A percentile compares a stretch with the other conserved stretches of the same genome.
Evolutionary conservation across 2,888 invertebrate species (phyloP).

Genomic region (Leptinotarsa juncta): DNA sequence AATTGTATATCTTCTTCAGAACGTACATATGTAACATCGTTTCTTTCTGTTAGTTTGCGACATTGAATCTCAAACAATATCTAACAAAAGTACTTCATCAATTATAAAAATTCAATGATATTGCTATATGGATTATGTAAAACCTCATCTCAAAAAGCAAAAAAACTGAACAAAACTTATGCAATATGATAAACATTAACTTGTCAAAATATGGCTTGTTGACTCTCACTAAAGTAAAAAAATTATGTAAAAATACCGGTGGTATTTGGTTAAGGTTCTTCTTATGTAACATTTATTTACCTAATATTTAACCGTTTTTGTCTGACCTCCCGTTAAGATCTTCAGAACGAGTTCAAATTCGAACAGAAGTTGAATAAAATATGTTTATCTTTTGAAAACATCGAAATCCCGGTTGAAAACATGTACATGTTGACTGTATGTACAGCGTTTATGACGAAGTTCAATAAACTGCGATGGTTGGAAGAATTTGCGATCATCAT

Average conservation of each 20-base stretch:
- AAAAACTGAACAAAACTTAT: no score
- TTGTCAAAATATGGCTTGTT: background rate
- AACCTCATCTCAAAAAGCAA: no score
- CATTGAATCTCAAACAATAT: no score
- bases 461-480: conserved; percentile 8
- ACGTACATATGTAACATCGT: no score
- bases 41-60: no score
- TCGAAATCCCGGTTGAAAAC: background rate
- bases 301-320: conserved; percentile 3
- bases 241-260: background rate
- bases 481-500: conserved; percentile 4
- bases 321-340: conserved; percentile 1
- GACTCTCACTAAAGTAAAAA: background rate
- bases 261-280: background rate
- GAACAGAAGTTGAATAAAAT: conserved; percentile 12
- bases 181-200: no score
- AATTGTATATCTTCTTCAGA: no score
- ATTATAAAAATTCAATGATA: no score
- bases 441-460: background rate
- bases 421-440: conserved; percentile 4
- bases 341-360: background rate
- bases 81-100: no score
- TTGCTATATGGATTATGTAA: no score
- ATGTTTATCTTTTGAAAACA: conserved; percentile 8
- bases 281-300: conserved; percentile 7